Percentiles rank a stretch among this genome's conserved stretches.
Conservation (phyloP, 2,797 vertebrate genomes). For the Acridotheres tristis region DNA sequence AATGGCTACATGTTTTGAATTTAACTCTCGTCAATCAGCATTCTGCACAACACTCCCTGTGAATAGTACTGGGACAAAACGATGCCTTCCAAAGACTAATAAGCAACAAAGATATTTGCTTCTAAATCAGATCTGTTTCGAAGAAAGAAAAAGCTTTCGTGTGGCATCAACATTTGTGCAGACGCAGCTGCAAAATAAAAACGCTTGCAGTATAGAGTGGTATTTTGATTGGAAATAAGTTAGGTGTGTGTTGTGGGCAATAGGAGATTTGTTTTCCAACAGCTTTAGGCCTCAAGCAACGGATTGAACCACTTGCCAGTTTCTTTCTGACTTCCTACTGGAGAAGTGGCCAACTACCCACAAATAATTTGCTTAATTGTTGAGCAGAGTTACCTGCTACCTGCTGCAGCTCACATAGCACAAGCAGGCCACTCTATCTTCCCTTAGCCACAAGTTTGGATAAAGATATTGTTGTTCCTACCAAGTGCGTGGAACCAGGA, state of each 20-base stretch:
- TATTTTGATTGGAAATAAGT: conserved; percentile 15
- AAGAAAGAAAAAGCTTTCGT: conserved; percentile 8
- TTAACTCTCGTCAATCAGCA: conserved; percentile 81
- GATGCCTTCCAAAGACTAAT: conserved; percentile 63
- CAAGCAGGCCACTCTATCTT: not conserved
- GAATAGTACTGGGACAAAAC: conserved; percentile 68
- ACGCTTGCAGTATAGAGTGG: not conserved
- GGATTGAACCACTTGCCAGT: not conserved
- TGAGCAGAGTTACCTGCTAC: not conserved
- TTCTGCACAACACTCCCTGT: conserved; percentile 64
- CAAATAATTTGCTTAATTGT: not conserved
- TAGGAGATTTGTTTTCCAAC: not conserved
- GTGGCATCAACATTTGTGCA: not conserved
- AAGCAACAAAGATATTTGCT: conserved; percentile 39
- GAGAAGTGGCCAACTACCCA: not conserved
- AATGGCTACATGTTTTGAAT: conserved; percentile 81
- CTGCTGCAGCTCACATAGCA: not conserved
- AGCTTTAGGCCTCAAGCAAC: conserved; percentile 14
- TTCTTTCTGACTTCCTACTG: not conserved
- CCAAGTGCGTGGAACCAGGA: not conserved
- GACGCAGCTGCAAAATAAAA: conserved; percentile 50
- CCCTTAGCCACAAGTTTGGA: not conserved
- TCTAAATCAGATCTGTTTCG: conserved; percentile 30
- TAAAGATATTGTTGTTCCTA: not conserved
- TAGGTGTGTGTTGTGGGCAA: not conserved